Conservation (phyloP, 2,113 vertebrate genomes). For the Cranoglanis bouderius region DNA sequence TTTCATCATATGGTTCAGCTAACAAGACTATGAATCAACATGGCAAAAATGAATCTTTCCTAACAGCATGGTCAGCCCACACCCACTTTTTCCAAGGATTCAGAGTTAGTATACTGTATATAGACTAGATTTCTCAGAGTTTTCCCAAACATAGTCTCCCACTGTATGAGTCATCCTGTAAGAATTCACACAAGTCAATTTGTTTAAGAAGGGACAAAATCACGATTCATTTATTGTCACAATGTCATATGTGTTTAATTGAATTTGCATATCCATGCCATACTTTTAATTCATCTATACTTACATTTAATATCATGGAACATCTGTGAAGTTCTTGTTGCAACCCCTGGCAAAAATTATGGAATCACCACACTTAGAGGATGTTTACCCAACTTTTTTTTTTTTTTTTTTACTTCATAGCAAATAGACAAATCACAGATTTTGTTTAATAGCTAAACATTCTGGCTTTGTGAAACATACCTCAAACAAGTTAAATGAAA, state of each 20-base stretch:
- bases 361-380: too few species aligned
- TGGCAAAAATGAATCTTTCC: background rate
- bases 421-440: too few species aligned
- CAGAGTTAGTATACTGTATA: conserved; percentile 9
- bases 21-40: conserved; percentile 41
- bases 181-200: background rate
- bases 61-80: background rate
- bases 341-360: too few species aligned
- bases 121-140: conserved; percentile 9
- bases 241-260: background rate
- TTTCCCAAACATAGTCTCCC: conserved; percentile 23
- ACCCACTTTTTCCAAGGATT: background rate
- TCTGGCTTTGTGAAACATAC: too few species aligned
- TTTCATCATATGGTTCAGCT: conserved; percentile 37
- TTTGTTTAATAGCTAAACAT: too few species aligned
- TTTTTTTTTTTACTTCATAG: too few species aligned
- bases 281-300: background rate
- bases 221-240: background rate
- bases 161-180: conserved; percentile 9
- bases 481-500: too few species aligned
- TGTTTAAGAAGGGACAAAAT: background rate
- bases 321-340: background rate
- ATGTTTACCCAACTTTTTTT: too few species aligned
- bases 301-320: background rate
- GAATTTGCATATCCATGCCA: background rate